Evolutionary conservation across 2,113 vertebrate genomes (phyloP), one percentile per base, ranked within the genome.

Genomic region (Leptodactylus fuscus): DNA sequence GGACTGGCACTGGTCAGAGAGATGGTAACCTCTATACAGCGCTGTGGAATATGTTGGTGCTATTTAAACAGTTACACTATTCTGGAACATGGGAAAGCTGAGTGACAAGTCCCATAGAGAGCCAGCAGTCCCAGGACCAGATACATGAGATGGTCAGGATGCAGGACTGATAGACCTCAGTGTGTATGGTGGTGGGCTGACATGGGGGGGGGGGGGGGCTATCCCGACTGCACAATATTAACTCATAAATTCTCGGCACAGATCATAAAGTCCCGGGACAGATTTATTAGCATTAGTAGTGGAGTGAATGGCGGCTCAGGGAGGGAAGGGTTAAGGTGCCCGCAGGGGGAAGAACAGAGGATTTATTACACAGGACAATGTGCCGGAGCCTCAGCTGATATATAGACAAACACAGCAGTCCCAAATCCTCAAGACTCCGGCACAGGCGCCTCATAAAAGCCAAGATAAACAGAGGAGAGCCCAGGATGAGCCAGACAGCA

Each of bases 371-470:
- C 13, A 48, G 32, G 74, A 77, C 74, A 77, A 51, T 77, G 27
- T 53, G 74, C 53, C 24, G 53, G 38, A 46, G 38, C 24, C 53
- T 24, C 18, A 41, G 20, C 53, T 92, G 90, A 93, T 91, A 91
- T 91, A 91, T 87, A 85, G 89, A 94, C 90, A 91, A 91, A 93
- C 83, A 87, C 92, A 92, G 89, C 90, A 91, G 41, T 94, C 91
- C 93, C 94, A 95, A 94, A 94, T 95, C 93, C 93, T 93, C 88
- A 86, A 87, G 90, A 86, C 91, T 92, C 92, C 91, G 88, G 92
- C 91, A 92, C 91, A 93, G 94, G 93, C 94, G 94, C 94, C 94
- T 95, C 93, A 92, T 95, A 95, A 96, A 95, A 94, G 92, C 91
- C 93, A 94, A 93, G 91, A 94, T 95, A 94, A 94, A 95, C 95